Conservation (phyloP, 2,888 invertebrate species). For the Leptinotarsa rubiginosa region DNA sequence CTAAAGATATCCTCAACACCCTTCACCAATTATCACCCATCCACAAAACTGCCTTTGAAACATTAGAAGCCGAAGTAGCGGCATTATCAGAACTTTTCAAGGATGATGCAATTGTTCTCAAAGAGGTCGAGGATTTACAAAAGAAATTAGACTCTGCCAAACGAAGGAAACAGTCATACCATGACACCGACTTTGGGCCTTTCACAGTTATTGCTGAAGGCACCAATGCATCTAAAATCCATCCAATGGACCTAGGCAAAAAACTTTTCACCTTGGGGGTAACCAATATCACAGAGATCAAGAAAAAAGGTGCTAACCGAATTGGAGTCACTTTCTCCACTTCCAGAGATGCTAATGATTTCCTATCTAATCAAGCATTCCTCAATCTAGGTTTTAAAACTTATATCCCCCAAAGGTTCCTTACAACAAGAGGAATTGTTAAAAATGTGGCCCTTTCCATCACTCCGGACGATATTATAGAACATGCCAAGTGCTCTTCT, state of each 20-base stretch:
- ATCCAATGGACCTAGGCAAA: neutral
- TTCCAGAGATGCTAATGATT: slow-evolving; percentile 1
- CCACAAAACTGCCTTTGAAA: neutral
- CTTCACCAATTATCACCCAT: neutral
- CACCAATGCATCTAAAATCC: neutral
- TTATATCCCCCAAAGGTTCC: slow-evolving; percentile 2
- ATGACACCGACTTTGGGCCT: neutral
- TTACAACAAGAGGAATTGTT: slow-evolving; percentile 4
- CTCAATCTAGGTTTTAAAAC: neutral
- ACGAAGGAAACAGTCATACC: neutral
- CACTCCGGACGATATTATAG: neutral
- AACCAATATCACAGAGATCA: neutral
- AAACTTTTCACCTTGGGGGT: neutral
- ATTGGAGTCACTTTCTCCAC: slow-evolving; percentile 4
- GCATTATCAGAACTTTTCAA: neutral
- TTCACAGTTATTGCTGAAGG: slow-evolving; percentile 1
- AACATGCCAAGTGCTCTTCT: neutral
- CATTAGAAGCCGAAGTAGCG: neutral
- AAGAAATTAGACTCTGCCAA: neutral
- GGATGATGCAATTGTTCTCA: neutral
- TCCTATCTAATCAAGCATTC: slow-evolving; percentile 2
- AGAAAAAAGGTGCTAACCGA: neutral
- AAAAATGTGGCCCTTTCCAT: neutral
- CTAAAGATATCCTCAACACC: neutral
- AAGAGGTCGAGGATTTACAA: neutral